Evolutionary conservation across 2,113 vertebrate species (phyloP).

Genomic region (Corythornis vintsioides): DNA sequence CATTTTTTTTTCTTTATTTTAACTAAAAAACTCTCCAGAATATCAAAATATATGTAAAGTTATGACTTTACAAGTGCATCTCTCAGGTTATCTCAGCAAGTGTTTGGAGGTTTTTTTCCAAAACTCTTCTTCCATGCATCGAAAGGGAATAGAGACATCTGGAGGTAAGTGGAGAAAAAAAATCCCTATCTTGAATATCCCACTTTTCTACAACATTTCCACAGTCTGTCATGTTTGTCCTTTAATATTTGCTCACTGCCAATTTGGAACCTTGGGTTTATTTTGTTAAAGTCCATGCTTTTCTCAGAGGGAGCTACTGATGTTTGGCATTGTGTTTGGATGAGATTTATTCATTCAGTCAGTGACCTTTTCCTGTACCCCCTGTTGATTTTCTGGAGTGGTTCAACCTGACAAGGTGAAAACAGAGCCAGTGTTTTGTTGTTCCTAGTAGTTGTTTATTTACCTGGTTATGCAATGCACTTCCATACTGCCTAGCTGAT

Average conservation of each 20-base stretch:
- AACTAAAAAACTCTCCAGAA: background rate
- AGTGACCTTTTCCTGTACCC: constrained; percentile 12
- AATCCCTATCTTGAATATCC: background rate
- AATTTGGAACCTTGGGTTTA: background rate
- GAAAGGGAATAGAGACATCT: background rate
- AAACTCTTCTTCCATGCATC: background rate
- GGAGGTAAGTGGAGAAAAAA: background rate
- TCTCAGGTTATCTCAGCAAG: background rate
- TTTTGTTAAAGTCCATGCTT: background rate
- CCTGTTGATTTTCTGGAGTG: background rate
- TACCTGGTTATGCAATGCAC: background rate
- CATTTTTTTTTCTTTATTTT: background rate
- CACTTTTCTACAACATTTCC: background rate
- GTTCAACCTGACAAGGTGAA: background rate
- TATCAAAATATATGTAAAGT: background rate
- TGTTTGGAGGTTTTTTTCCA: background rate
- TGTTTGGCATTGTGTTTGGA: background rate
- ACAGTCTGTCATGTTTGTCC: background rate
- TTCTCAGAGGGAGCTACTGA: background rate
- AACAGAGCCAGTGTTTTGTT: constrained; percentile 15
- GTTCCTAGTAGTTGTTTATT: constrained; percentile 16
- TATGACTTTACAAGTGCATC: background rate
- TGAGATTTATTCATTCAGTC: constrained; percentile 4
- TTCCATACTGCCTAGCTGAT: background rate
- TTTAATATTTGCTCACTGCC: background rate